These are phyloP conservation scores for Danio aesculapii DNA, from an alignment of 2,797 vertebrate genomes.

Conservation along the genomic window DNA sequence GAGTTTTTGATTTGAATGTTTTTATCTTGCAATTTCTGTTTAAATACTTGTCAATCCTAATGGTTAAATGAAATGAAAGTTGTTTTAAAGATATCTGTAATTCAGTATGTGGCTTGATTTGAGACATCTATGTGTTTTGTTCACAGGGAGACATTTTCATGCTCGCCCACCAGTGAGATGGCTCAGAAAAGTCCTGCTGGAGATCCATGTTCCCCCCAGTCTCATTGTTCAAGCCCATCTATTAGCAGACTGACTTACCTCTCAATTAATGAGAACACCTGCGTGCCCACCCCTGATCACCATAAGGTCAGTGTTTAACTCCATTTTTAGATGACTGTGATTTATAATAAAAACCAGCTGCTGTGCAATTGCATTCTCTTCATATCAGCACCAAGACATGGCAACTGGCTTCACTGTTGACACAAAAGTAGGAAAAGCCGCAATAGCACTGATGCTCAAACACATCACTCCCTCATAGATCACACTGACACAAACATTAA, in stretches of 20 bases:
- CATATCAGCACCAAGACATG: too few species aligned
- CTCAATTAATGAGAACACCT: conserved; percentile 83
- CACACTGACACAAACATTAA: too few species aligned
- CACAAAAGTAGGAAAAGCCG: too few species aligned
- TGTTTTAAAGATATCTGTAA: neutral
- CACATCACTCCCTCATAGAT: too few species aligned
- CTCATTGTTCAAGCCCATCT: conserved; percentile 79
- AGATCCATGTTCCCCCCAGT: conserved; percentile 73
- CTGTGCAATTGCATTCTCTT: too few species aligned
- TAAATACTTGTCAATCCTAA: neutral
- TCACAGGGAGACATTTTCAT: conserved; percentile 70
- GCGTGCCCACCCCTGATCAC: conserved; percentile 67
- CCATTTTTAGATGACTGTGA: neutral
- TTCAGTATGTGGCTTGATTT: neutral
- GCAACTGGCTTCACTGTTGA: too few species aligned
- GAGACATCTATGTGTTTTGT: conserved; percentile 7
- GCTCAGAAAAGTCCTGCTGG: conserved; percentile 62
- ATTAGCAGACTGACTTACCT: conserved; percentile 90
- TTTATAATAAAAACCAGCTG: neutral
- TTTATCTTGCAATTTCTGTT: neutral
- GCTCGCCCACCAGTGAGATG: conserved; percentile 52
- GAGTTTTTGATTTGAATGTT: too few species aligned
- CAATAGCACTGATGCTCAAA: too few species aligned
- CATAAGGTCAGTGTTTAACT: conserved; percentile 74
- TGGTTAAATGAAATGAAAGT: neutral